Percentiles rank a stretch among this genome's conserved stretches.
phyloP scores from a whole-genome alignment of 1,140 invertebrate genomes.

The Philopotamus ludificatus region DNA sequence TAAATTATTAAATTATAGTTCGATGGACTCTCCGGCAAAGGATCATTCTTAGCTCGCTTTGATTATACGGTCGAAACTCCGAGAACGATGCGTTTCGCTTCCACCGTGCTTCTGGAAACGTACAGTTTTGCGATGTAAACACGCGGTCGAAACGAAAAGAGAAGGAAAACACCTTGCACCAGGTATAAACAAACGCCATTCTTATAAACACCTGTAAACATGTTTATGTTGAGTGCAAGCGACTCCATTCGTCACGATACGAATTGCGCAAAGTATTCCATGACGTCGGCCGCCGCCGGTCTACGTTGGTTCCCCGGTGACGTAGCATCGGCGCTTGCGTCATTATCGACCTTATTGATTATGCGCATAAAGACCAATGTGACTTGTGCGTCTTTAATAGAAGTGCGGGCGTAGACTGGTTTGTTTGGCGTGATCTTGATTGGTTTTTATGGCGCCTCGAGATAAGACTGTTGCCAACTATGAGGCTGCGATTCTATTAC shows the following conservation, averaged over 20 bases:
- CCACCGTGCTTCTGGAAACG: too few species aligned
- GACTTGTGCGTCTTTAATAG: background rate
- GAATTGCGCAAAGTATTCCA: conserved; percentile 17
- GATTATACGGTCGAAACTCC: too few species aligned
- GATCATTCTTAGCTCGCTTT: too few species aligned
- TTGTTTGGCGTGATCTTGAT: conserved; percentile 13
- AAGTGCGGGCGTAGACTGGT: background rate
- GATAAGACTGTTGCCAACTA: conserved; percentile 15
- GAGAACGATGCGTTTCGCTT: too few species aligned
- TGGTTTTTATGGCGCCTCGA: conserved; percentile 13
- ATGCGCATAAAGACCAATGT: background rate
- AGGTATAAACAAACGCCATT: too few species aligned
- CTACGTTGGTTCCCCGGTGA: background rate
- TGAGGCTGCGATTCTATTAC: background rate
- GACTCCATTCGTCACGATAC: background rate
- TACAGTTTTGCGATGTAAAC: too few species aligned
- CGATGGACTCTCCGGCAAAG: too few species aligned
- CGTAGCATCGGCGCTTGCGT: background rate
- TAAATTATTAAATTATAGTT: too few species aligned
- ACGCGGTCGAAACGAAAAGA: too few species aligned
- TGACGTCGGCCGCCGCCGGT: background rate
- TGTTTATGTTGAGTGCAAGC: background rate
- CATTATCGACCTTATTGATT: background rate
- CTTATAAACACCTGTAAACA: conserved; percentile 3
- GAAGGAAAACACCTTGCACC: too few species aligned